Evolutionary conservation across 2,888 invertebrate species (phyloP).

Genomic region (Micropterix aruncella): DNA sequence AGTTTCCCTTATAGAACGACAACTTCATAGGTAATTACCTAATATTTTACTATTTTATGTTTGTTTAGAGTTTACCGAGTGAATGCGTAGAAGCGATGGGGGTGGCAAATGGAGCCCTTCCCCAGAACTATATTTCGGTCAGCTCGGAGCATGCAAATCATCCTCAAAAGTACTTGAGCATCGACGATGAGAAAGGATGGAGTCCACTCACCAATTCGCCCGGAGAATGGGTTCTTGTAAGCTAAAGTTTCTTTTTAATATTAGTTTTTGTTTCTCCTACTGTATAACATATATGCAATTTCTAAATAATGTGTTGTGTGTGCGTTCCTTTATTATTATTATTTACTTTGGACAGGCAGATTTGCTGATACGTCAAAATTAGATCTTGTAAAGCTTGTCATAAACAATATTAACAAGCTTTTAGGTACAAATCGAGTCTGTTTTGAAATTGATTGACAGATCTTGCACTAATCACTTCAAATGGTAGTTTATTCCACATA

Average conservation of each 20-base stretch:
- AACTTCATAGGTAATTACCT: too few species aligned
- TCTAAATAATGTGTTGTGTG: background rate
- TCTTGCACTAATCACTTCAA: too few species aligned
- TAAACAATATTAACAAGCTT: too few species aligned
- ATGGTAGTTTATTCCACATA: too few species aligned
- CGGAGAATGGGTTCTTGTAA: slow-evolving; percentile 54
- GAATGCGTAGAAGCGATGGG: slow-evolving; percentile 65
- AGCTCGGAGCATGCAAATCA: slow-evolving; percentile 37
- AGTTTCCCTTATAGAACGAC: too few species aligned
- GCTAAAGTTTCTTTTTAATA: slow-evolving; percentile 7
- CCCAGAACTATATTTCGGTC: slow-evolving; percentile 49
- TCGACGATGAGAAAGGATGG: slow-evolving; percentile 44
- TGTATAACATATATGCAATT: background rate
- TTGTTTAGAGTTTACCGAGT: slow-evolving; percentile 19
- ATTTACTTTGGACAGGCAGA: too few species aligned
- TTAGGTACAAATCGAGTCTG: too few species aligned
- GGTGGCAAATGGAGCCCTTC: slow-evolving; percentile 43
- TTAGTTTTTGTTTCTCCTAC: slow-evolving; percentile 2
- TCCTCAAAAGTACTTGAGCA: slow-evolving; percentile 25
- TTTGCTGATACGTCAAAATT: too few species aligned
- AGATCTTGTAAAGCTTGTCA: too few species aligned
- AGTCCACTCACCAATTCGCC: slow-evolving; percentile 50
- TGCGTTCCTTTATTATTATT: background rate
- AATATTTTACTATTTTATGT: too few species aligned
- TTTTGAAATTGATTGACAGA: too few species aligned